phyloP scores from a whole-genome alignment of 2,888 invertebrate species.

The Ophion ellenae region DNA sequence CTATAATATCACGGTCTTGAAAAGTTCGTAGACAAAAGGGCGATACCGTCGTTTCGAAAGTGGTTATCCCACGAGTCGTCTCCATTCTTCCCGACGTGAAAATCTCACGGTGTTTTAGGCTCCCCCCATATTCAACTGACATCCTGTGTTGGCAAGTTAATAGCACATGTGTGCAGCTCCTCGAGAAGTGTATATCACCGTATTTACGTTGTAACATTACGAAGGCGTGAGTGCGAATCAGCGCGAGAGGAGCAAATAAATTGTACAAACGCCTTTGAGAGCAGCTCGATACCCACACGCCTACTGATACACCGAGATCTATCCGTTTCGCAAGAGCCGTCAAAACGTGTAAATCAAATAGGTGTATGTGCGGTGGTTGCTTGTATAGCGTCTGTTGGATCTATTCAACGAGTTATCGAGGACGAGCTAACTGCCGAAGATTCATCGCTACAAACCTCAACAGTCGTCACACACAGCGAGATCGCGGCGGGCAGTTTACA shows the following conservation, averaged over 20 bases:
- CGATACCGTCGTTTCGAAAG: constrained; percentile 4
- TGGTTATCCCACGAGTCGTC: neutral
- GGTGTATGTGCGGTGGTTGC: constrained; percentile 11
- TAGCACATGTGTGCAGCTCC: constrained; percentile 12
- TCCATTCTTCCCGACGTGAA: neutral
- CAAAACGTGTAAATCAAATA: constrained; percentile 37
- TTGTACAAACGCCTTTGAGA: constrained; percentile 18
- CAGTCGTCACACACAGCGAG: neutral
- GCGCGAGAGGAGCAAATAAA: constrained; percentile 31
- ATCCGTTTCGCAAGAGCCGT: constrained; percentile 40
- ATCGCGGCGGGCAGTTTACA: neutral
- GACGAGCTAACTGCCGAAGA: neutral
- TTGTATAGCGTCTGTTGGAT: constrained; percentile 24
- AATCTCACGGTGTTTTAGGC: constrained; percentile 3
- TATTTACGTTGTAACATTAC: constrained; percentile 31
- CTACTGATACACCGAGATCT: constrained; percentile 9
- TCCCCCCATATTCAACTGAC: neutral
- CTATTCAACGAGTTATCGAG: constrained; percentile 47
- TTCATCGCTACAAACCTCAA: constrained; percentile 16
- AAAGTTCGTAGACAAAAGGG: neutral
- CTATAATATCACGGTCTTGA: neutral
- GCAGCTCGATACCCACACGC: neutral
- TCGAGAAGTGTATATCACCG: constrained; percentile 16
- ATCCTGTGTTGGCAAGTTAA: constrained; percentile 1
- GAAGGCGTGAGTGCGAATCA: constrained; percentile 4